Percentiles rank a stretch among this genome's conserved stretches.
These are phyloP conservation scores for Spheniscus humboldti DNA, from an alignment of 2,797 vertebrate species.

Conservation along the genomic window DNA sequence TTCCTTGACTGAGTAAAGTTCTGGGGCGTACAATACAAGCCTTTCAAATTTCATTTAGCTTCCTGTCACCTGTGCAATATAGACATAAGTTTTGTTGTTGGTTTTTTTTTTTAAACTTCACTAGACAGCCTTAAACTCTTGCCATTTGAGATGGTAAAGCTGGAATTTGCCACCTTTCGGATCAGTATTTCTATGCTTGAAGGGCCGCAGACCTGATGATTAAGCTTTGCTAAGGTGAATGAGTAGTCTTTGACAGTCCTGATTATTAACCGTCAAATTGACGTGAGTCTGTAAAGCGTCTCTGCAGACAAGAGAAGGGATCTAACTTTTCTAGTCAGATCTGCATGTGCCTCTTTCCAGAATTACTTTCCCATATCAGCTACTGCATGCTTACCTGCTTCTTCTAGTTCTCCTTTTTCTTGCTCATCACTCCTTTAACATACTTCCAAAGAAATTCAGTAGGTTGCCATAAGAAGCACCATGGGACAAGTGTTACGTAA, in stretches of 20 bases:
- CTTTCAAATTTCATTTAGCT: background rate
- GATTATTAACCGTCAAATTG: background rate
- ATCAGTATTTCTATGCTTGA: background rate
- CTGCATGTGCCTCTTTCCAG: background rate
- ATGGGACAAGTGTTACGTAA: background rate
- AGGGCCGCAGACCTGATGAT: background rate
- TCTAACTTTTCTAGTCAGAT: background rate
- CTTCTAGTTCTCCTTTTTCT: background rate
- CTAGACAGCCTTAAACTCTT: background rate
- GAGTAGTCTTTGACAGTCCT: background rate
- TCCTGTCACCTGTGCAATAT: background rate
- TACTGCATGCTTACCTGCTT: background rate
- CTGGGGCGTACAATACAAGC: background rate
- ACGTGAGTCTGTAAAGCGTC: accelerated
- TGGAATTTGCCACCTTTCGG: background rate
- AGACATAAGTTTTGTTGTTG: background rate
- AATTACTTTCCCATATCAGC: background rate
- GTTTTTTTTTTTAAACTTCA: background rate
- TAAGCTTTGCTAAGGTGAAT: background rate
- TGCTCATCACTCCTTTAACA: background rate
- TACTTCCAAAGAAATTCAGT: background rate
- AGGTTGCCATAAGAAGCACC: accelerated
- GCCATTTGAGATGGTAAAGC: background rate
- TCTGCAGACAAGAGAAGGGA: background rate
- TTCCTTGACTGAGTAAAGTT: background rate